Evolutionary conservation across 2,888 invertebrate genomes (phyloP).

Genomic region (Stenolophus ochropezus): DNA sequence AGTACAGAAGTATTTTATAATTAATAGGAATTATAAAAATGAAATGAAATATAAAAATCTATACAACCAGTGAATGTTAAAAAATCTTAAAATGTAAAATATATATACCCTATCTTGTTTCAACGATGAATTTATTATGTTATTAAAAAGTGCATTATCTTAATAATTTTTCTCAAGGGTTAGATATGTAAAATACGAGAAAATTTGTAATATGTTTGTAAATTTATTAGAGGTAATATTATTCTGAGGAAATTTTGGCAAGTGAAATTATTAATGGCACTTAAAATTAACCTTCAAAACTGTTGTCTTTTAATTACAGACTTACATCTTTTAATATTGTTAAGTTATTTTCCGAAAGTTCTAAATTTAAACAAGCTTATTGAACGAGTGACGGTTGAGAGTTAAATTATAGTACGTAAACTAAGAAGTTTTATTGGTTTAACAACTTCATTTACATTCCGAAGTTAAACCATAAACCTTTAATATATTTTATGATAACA

Average conservation of each 20-base stretch:
- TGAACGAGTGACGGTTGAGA: not conserved
- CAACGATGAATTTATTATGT: no score
- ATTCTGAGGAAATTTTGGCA: not conserved
- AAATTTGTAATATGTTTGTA: no score
- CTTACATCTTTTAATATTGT: slow-evolving; percentile 13
- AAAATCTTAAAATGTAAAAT: no score
- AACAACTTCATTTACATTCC: slow-evolving; percentile 15
- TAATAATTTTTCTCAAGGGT: no score
- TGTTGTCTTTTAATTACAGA: not conserved
- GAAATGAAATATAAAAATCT: no score
- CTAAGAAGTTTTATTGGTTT: slow-evolving; percentile 5
- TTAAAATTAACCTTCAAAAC: not conserved
- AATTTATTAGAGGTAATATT: no score
- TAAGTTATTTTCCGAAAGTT: slow-evolving; percentile 7
- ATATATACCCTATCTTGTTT: no score
- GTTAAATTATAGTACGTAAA: slow-evolving; percentile 1
- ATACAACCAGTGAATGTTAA: no score
- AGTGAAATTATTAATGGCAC: not conserved
- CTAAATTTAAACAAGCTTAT: not conserved
- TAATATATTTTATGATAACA: not conserved
- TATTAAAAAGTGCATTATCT: no score
- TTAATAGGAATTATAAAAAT: no score
- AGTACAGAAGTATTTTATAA: no score
- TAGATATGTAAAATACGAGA: no score
- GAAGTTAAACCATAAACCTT: slow-evolving; percentile 12